phyloP scores from a whole-genome alignment of 2,888 invertebrate species.

The Thymelicus acteon region DNA sequence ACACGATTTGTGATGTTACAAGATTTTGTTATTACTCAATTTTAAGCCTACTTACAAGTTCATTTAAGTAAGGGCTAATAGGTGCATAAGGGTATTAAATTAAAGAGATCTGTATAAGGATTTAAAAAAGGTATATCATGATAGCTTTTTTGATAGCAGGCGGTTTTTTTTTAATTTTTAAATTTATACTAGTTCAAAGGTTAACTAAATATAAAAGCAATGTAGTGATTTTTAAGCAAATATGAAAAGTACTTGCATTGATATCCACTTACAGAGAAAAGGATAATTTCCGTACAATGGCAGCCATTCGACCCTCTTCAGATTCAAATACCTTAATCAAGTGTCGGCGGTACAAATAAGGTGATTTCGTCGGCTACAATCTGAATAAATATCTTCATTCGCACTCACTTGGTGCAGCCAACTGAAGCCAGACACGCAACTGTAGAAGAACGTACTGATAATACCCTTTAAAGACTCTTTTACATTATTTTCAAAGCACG shows the following conservation, averaged over 20 bases:
- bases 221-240: neutral
- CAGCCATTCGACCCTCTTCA: slow-evolving; percentile 15
- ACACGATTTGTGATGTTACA: slow-evolving; percentile 14
- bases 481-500: neutral
- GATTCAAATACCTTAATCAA: slow-evolving; percentile 34
- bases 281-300: slow-evolving; percentile 36
- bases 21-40: neutral
- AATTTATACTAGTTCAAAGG: too few species aligned
- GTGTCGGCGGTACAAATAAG: slow-evolving; percentile 35
- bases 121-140: too few species aligned
- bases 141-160: too few species aligned
- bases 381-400: slow-evolving; percentile 52
- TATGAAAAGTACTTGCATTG: neutral
- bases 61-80: neutral
- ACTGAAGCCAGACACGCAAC: slow-evolving; percentile 60
- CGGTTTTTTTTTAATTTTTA: too few species aligned
- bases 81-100: too few species aligned
- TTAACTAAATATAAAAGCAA: neutral
- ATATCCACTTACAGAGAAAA: neutral
- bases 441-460: neutral
- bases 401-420: slow-evolving; percentile 41
- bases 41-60: neutral
- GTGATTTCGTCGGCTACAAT: slow-evolving; percentile 31
- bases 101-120: too few species aligned
- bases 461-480: neutral